phyloP scores from a whole-genome alignment of 2,888 invertebrate species.

The Sinohyriopsis cumingii region DNA sequence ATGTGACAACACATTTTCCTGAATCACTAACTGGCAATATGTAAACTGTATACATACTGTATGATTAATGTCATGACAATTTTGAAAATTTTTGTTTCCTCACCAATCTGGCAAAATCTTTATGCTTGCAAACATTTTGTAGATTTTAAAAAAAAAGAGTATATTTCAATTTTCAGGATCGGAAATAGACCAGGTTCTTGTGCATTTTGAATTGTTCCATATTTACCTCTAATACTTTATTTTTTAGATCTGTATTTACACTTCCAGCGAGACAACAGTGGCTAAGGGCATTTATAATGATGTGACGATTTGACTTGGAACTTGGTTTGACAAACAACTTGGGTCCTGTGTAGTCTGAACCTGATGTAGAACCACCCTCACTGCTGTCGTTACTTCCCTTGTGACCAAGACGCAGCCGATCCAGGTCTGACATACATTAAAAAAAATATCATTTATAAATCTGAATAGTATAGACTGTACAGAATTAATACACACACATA shows the following conservation, averaged over 20 bases:
- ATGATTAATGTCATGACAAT: too few relatives aligned
- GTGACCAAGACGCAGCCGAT: conserved; percentile 3
- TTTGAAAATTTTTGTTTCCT: too few relatives aligned
- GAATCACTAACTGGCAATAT: too few relatives aligned
- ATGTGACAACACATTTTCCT: too few relatives aligned
- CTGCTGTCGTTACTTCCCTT: conserved; percentile 47
- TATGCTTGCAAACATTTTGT: too few relatives aligned
- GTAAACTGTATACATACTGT: too few relatives aligned
- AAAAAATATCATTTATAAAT: not conserved
- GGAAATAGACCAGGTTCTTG: not conserved
- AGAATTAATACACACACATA: too few relatives aligned
- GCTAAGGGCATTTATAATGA: conserved; percentile 97
- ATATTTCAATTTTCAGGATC: too few relatives aligned
- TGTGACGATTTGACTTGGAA: conserved; percentile 96
- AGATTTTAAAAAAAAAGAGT: too few relatives aligned
- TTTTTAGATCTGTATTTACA: conserved; percentile 94
- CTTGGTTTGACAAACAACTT: conserved; percentile 97
- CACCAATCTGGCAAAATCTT: too few relatives aligned
- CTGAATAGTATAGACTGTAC: too few relatives aligned
- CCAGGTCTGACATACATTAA: conserved; percentile 10
- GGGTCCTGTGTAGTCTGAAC: conserved; percentile 80
- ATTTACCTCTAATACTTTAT: conserved; percentile 85
- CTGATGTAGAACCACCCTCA: conserved; percentile 46
- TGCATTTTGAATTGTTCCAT: not conserved
- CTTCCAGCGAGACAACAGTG: conserved; percentile 98